Evolutionary conservation across 2,888 invertebrate species (phyloP), one percentile per base, ranked within the genome.

Genomic region (Dioctria rufipes): DNA sequence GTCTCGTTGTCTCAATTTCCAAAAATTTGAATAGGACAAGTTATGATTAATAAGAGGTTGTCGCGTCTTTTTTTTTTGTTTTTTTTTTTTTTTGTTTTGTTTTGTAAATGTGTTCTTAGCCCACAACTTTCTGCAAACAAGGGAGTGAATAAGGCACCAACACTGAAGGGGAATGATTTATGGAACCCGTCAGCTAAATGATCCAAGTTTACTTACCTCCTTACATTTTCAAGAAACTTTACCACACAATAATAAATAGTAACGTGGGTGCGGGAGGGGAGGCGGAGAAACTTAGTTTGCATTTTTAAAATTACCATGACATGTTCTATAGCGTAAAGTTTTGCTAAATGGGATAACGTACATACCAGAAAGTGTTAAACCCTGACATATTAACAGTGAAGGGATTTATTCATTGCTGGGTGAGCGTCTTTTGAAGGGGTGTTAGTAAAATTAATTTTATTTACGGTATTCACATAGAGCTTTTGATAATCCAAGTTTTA

Each of bases 11-110:
- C 77, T 77, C 77, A 77, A 77, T 77, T 77, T 77, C 77, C 77
- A 77, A 77, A 77, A 77, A 77, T 77, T 77, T 77, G 77, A 77
- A 77, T 77, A 49, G 77, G 77, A 77, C 77, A 77, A 77, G 77
- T 77, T 77, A 77, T 77, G 77, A 77, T 77, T 77, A 77, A 77
- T 77, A 61, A 77, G 77, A 77, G 77, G 77, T 77, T 77, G 77
- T 77, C 77, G 77, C 77, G 77, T 77, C 63, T 58, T 77, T 77
- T 77, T 63, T 51, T 71, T 43, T 43, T n/a, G 37, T 2, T 37
- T 13, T 3, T 25, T 25, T 13, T 49, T 46, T 46, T n/a, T 71
- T 54, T 1, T 49, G 37, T 25, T 51, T 13, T 46, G 46, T 5
- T 46, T 51, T 42, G 39, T 63, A 63, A 63, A 63, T 63, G 63